Evolutionary conservation across 1,140 invertebrate genomes (phyloP), one percentile per base, ranked within the genome.

Genomic region (Drosophila sturtevanti): DNA sequence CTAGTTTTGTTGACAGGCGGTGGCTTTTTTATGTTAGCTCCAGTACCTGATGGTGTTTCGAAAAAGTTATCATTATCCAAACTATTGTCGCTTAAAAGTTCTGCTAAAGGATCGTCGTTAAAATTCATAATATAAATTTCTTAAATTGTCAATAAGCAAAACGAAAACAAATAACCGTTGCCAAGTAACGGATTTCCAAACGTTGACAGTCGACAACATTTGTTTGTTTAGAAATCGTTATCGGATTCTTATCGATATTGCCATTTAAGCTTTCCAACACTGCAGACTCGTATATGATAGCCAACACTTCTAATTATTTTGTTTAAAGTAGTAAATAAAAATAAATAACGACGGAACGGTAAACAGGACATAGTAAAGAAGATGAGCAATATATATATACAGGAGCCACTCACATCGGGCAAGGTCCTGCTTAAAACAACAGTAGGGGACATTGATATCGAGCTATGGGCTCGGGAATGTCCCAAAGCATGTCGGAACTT

Each of bases 401-500:
- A 98, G 92, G 98, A 99, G 93, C 98, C 98, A 21, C 97, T 97
- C 9, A 98, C 98, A 0, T 94, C 95, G 37, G 98, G 98, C 78
- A 99, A 99, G 93, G 98, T 99, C 93, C 92, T 99, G 2, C 87
- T 99, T 14, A 95, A 96, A 90, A 99, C 98, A 16, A 95, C 97
- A 48, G 96, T 97, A 16, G 98, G 99, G 31, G 98, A 99, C 89
- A 98, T 99, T 73, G 99, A 99, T 81, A 95, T 99, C 64, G 99
- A 99, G 93, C 93, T 99, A 89, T 99, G 98, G 99, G 95, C 98
- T 0, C 97, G 97, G 91, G 99, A 99, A 94, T 94, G 97, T 31
- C 98, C 99, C 4, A 97, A 97, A 92, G 97, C 99, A 31, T 98
- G 97, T 81, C 94, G 97, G 68, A 99, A 99, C 93, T 99, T 99